Percentiles rank a stretch among this genome's conserved stretches.
Evolutionary conservation across 2,113 vertebrate genomes (phyloP).

Genomic region (Nothoprocta perdicaria): DNA sequence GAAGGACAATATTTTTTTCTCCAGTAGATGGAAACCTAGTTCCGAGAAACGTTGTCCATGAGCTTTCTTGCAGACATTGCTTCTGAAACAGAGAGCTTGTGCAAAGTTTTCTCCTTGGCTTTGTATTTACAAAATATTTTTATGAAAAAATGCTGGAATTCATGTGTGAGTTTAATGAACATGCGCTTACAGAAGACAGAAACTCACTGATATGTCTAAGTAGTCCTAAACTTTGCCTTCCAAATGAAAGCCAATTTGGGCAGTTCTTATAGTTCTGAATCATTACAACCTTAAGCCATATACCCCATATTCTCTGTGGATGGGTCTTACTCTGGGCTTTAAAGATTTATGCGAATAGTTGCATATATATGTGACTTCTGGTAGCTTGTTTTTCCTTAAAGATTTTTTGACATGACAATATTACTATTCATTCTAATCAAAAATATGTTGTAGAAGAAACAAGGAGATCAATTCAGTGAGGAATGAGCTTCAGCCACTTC

Average conservation of each 20-base stretch:
- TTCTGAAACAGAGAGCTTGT: not conserved
- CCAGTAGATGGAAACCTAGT: constrained; percentile 48
- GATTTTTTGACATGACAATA: not conserved
- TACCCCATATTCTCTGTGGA: not conserved
- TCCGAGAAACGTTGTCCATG: not conserved
- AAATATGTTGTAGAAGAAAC: not conserved
- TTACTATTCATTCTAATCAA: not conserved
- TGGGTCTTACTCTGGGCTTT: not conserved
- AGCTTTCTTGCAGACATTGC: not conserved
- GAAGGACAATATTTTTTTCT: not conserved
- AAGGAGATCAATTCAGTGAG: not conserved
- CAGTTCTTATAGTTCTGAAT: not conserved
- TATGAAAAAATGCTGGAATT: not conserved
- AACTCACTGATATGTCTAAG: not conserved
- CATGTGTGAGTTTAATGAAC: not conserved
- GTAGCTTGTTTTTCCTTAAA: not conserved
- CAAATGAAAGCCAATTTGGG: not conserved
- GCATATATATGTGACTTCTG: not conserved
- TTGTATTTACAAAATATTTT: not conserved
- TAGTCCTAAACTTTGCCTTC: not conserved
- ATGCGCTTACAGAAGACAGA: not conserved
- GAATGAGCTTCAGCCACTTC: not conserved
- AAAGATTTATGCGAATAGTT: not conserved
- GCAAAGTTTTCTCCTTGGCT: not conserved
- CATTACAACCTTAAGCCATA: not conserved